Percentiles rank a stretch among this genome's conserved stretches.
phyloP scores from a whole-genome alignment of 2,888 invertebrate species.

The Aromia moschata region DNA sequence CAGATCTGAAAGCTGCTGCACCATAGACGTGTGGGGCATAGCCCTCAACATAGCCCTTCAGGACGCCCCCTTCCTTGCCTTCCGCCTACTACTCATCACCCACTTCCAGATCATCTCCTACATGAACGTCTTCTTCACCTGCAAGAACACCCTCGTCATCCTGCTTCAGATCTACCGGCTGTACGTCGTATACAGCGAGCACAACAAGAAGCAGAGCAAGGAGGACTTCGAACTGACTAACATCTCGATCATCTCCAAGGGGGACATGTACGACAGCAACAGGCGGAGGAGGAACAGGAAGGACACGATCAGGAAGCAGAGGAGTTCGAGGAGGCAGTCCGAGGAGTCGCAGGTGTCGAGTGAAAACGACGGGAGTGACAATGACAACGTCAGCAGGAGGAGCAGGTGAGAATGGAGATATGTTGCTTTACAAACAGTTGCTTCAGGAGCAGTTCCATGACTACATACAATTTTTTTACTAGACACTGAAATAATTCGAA shows the following conservation, averaged over 20 bases:
- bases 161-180: conserved; percentile 73
- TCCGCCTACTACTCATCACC: conserved; percentile 85
- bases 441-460: not conserved
- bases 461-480: no score
- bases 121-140: conserved; percentile 96
- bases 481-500: no score
- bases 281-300: conserved; percentile 50
- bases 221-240: conserved; percentile 61
- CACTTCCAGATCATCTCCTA: conserved; percentile 91
- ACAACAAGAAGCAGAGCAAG: conserved; percentile 62
- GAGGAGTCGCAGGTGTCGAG: conserved; percentile 38
- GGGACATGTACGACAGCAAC: conserved; percentile 52
- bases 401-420: conserved; percentile 26
- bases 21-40: conserved; percentile 90
- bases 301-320: conserved; percentile 15
- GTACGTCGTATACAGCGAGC: conserved; percentile 81
- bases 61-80: conserved; percentile 88
- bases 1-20: conserved; percentile 78
- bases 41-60: conserved; percentile 86
- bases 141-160: conserved; percentile 90
- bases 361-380: conserved; percentile 43
- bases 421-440: no score
- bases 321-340: conserved; percentile 30
- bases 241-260: conserved; percentile 67
- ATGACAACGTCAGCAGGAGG: conserved; percentile 23